Percentiles rank a stretch among this genome's conserved stretches.
phyloP scores from a whole-genome alignment of 2,113 vertebrate genomes.

The Oenanthe oenanthe region DNA sequence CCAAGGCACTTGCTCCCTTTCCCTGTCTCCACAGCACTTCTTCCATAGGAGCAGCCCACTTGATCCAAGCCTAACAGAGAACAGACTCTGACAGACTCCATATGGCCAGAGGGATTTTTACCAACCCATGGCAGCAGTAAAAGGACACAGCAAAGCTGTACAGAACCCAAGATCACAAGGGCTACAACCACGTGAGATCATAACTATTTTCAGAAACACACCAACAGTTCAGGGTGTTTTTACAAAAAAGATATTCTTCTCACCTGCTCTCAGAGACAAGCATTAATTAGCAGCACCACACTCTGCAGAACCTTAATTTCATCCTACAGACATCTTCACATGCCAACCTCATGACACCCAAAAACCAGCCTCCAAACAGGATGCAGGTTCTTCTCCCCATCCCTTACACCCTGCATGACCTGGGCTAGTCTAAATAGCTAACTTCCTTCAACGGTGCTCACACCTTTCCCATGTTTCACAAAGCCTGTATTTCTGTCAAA shows the following conservation, averaged over 20 bases:
- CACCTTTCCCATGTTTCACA: background rate
- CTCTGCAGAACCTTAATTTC: background rate
- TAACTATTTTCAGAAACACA: background rate
- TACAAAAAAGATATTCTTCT: background rate
- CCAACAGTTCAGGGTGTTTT: background rate
- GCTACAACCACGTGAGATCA: accelerated
- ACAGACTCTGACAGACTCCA: background rate
- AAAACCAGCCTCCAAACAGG: background rate
- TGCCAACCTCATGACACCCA: background rate
- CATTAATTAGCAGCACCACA: background rate
- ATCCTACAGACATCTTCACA: background rate
- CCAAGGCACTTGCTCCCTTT: background rate
- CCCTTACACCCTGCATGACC: background rate
- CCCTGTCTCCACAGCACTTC: background rate
- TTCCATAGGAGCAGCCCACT: background rate
- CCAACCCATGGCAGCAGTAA: background rate
- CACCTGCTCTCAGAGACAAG: background rate
- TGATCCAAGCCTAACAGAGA: background rate
- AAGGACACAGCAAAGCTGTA: background rate
- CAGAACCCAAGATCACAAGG: background rate
- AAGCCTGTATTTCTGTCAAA: background rate
- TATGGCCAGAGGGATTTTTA: background rate
- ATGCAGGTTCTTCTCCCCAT: background rate
- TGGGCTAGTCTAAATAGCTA: background rate
- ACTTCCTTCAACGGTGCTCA: background rate